Percentiles rank a stretch among this genome's conserved stretches.
Conservation (phyloP, 1,140 invertebrate genomes). For the Augochlora pura region DNA sequence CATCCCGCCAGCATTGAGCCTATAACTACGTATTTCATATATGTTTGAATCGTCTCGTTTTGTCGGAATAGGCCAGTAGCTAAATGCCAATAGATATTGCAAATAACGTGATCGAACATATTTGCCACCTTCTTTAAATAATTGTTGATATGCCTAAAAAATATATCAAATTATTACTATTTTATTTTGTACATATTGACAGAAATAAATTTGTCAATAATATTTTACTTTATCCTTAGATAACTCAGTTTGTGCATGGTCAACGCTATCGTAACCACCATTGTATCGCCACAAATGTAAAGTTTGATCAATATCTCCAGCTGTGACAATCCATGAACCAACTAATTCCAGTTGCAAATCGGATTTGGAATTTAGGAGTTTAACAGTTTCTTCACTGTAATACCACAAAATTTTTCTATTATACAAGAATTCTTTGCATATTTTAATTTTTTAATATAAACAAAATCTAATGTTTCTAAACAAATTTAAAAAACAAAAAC, state of each 20-base stretch:
- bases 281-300: constrained; percentile 96
- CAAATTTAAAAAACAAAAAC: not conserved
- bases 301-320: constrained; percentile 98
- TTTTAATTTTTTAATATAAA: constrained; percentile 9
- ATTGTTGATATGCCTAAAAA: constrained; percentile 87
- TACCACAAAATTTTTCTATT: constrained; percentile 21
- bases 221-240: constrained; percentile 85
- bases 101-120: constrained; percentile 93
- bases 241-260: constrained; percentile 88
- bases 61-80: constrained; percentile 92
- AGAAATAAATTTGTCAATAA: constrained; percentile 19
- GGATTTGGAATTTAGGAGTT: constrained; percentile 87
- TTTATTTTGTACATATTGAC: not conserved
- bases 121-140: constrained; percentile 90
- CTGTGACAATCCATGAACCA: constrained; percentile 93
- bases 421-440: constrained; percentile 30
- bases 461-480: constrained; percentile 32
- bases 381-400: constrained; percentile 89
- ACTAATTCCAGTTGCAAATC: constrained; percentile 88
- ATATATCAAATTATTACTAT: constrained; percentile 35
- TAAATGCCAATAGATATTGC: constrained; percentile 95
- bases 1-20: constrained; percentile 97
- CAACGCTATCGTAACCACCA: constrained; percentile 94
- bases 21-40: constrained; percentile 96
- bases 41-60: constrained; percentile 89